Percentiles rank a stretch among this genome's conserved stretches.
Conservation (phyloP, 2,797 vertebrate species). For the Astyanax mexicanus region DNA sequence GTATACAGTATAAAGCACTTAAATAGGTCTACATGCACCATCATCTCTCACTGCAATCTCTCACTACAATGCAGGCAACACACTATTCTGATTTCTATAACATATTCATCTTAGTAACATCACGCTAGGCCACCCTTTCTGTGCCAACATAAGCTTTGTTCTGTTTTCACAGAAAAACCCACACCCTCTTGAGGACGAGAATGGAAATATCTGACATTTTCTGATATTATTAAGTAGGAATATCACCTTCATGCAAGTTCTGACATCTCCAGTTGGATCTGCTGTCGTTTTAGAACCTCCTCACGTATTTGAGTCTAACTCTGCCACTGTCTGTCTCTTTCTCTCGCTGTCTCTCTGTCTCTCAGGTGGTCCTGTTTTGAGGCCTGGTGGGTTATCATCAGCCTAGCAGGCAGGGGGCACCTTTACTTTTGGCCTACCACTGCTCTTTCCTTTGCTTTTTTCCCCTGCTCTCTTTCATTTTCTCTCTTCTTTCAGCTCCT, state of each 20-base stretch:
- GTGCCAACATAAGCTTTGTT: conserved; percentile 66
- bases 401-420: conserved; percentile 83
- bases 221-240: neutral
- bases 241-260: neutral
- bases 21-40: no score
- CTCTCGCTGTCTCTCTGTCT: conserved; percentile 16
- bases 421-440: conserved; percentile 36
- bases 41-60: no score
- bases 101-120: no score
- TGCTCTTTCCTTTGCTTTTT: conserved; percentile 21
- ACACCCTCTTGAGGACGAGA: conserved; percentile 33
- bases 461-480: conserved; percentile 24
- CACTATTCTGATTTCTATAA: no score
- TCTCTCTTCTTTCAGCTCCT: conserved; percentile 20
- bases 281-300: conserved; percentile 50
- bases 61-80: no score
- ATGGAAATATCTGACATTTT: neutral
- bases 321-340: conserved; percentile 8
- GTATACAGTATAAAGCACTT: no score
- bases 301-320: conserved; percentile 37
- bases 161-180: conserved; percentile 59
- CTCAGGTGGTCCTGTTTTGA: conserved; percentile 65
- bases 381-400: conserved; percentile 85
- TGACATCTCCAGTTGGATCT: conserved; percentile 11
- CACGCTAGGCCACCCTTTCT: no score